phyloP scores from a whole-genome alignment of 2,888 invertebrate species.

The Rhorus exstirpatorius region DNA sequence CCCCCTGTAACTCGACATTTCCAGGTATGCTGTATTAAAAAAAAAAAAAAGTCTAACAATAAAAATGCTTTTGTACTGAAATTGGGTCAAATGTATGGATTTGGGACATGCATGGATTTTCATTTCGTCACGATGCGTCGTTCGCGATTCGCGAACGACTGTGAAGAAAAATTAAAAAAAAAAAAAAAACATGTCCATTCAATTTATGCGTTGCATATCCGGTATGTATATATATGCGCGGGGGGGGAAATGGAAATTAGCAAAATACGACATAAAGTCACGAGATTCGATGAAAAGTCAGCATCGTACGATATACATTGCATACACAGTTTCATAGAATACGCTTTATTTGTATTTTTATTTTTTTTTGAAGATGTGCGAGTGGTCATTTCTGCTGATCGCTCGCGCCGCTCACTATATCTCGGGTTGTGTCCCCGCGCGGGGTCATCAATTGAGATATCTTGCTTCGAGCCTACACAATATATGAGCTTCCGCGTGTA shows the following conservation, averaged over 20 bases:
- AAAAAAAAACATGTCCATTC: conserved; percentile 37
- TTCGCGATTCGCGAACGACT: not conserved
- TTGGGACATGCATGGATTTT: not conserved
- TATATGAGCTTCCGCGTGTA: conserved; percentile 23
- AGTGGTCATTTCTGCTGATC: not conserved
- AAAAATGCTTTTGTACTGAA: conserved; percentile 31
- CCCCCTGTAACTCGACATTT: conserved; percentile 24
- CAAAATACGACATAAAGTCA: not conserved
- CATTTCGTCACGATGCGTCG: not conserved
- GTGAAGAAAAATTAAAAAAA: conserved; percentile 1
- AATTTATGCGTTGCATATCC: conserved; percentile 43
- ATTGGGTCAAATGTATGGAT: conserved; percentile 33
- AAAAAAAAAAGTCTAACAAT: conserved; percentile 8
- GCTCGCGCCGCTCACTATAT: not conserved
- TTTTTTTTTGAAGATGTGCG: conserved; percentile 3
- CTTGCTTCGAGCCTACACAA: not conserved
- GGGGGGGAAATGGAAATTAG: conserved; percentile 7
- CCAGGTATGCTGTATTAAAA: conserved; percentile 37
- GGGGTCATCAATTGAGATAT: conserved; percentile 5
- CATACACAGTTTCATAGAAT: not conserved
- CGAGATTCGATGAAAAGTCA: not conserved
- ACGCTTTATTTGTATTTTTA: too few species aligned
- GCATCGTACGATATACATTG: conserved; percentile 26
- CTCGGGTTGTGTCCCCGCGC: too few species aligned
- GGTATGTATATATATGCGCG: not conserved